phyloP scores from a whole-genome alignment of 2,113 vertebrate species.

The Cynocephalus volans region DNA sequence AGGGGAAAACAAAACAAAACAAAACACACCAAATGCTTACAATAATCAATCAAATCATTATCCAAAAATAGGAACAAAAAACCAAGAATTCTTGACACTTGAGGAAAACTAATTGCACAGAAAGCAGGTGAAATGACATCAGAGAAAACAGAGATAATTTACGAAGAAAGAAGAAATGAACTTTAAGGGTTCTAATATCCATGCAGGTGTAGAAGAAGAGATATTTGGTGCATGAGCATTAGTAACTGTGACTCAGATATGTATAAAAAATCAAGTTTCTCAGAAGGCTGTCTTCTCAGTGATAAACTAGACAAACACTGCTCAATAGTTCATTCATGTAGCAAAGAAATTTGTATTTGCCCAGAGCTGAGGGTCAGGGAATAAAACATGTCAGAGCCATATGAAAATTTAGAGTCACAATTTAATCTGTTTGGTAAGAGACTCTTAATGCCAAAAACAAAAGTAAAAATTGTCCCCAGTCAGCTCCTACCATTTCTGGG shows the following conservation, averaged over 20 bases:
- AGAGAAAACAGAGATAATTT: not conserved
- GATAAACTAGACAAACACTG: not conserved
- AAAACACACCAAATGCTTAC: not conserved
- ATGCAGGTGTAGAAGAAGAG: not conserved
- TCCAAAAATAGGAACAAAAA: not conserved
- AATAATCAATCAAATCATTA: not conserved
- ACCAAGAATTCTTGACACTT: not conserved
- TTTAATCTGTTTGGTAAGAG: not conserved
- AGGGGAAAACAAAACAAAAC: not conserved
- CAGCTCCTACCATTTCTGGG: not conserved
- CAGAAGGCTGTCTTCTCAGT: not conserved
- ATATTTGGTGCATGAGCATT: not conserved
- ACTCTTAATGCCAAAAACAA: not conserved
- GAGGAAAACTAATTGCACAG: not conserved
- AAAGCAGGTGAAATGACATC: not conserved
- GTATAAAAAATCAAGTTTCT: not conserved
- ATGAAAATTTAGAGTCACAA: not conserved
- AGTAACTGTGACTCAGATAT: not conserved
- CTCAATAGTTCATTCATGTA: not conserved
- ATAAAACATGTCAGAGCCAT: not conserved
- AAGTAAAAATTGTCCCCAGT: not conserved
- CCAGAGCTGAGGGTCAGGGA: not conserved
- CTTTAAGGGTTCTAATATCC: not conserved
- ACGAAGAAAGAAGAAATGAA: not conserved
- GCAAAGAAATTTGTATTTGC: not conserved